Percentiles rank a stretch among this genome's conserved stretches.
Evolutionary conservation across 2,113 vertebrate species (phyloP).

Genomic region (Carollia perspicillata): DNA sequence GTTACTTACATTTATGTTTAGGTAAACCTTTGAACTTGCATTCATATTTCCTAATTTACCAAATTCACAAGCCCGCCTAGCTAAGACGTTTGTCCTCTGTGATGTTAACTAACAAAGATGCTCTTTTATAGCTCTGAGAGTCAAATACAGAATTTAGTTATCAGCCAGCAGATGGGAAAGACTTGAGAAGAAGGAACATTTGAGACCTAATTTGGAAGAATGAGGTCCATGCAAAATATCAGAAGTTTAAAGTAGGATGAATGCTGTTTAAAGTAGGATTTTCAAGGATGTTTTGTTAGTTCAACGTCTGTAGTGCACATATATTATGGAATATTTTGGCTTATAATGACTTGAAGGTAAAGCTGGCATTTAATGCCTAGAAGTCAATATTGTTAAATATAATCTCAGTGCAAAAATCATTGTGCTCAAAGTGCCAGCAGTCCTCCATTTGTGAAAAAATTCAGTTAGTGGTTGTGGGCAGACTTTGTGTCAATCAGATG

Average conservation of each 20-base stretch:
- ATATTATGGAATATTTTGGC: neutral
- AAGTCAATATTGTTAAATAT: neutral
- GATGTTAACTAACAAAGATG: neutral
- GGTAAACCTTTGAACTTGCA: constrained; percentile 39
- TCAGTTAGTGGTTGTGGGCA: neutral
- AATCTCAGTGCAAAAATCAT: neutral
- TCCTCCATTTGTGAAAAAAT: neutral
- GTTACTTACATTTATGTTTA: neutral
- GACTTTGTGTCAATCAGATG: neutral
- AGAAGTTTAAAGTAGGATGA: neutral
- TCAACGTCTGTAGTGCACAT: neutral
- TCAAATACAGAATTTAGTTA: neutral
- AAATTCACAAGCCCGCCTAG: neutral
- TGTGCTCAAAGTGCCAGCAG: neutral
- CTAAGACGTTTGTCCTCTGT: neutral
- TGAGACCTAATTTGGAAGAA: neutral
- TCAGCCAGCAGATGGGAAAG: neutral
- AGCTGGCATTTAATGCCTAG: neutral
- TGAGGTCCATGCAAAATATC: neutral
- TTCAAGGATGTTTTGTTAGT: neutral
- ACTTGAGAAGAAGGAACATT: neutral
- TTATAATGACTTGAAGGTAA: neutral
- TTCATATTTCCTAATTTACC: constrained; percentile 15
- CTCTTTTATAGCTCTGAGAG: neutral
- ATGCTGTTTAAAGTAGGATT: neutral